Conservation (phyloP, 2,113 vertebrate genomes). For the Xenopus laevis region DNA sequence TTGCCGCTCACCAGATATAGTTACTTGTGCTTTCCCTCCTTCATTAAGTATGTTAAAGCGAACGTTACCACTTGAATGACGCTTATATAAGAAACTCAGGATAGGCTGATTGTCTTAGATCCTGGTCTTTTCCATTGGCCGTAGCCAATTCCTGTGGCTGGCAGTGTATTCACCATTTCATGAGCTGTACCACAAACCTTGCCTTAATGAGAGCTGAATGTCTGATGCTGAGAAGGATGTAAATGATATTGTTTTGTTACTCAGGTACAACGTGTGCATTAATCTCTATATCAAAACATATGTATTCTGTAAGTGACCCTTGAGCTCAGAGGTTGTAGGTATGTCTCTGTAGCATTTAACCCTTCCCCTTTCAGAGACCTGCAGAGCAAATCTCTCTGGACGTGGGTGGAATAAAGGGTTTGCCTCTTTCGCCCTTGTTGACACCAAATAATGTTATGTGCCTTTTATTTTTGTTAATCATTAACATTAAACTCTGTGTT, state of each 20-base stretch:
- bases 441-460: constrained; percentile 45
- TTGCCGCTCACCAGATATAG: no score
- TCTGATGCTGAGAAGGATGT: constrained; percentile 1
- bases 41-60: no score
- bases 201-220: constrained; percentile 4
- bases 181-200: constrained; percentile 2
- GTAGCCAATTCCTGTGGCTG: background rate
- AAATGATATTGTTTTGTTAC: constrained; percentile 32
- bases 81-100: no score
- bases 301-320: constrained; percentile 25
- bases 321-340: constrained; percentile 20
- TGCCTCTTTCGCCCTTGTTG: constrained; percentile 25
- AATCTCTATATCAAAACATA: constrained; percentile 30
- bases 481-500: constrained; percentile 46
- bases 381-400: constrained; percentile 40
- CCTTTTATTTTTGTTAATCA: constrained; percentile 46
- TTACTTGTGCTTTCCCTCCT: no score
- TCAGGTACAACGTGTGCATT: constrained; percentile 40
- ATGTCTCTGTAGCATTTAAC: constrained; percentile 12
- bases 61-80: no score
- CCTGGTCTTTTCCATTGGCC: background rate
- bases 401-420: constrained; percentile 26
- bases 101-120: no score
- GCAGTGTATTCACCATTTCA: background rate
- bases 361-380: constrained; percentile 34